Evolutionary conservation across 2,113 vertebrate species (phyloP).

Genomic region (Nannospalax galili): DNA sequence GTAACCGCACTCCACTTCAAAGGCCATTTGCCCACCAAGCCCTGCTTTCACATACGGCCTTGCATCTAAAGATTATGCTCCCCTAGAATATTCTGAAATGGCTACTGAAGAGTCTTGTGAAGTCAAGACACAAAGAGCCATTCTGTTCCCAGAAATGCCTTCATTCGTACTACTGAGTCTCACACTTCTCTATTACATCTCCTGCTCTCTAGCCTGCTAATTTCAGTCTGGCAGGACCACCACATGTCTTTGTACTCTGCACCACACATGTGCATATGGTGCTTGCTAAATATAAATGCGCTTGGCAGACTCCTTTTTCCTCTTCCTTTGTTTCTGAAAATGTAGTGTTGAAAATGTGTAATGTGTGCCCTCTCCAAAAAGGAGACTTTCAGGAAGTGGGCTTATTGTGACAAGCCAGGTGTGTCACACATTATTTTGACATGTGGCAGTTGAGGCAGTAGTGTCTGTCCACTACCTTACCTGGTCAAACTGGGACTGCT

Average conservation of each 20-base stretch:
- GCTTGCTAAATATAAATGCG: conserved; percentile 74
- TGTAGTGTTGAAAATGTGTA: conserved; percentile 73
- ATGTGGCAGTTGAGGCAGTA: not conserved
- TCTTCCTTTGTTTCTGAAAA: conserved; percentile 79
- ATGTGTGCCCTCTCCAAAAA: conserved; percentile 71
- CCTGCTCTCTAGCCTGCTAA: conserved; percentile 72
- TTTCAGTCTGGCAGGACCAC: conserved; percentile 74
- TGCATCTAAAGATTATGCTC: conserved; percentile 66
- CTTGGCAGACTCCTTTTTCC: conserved; percentile 61
- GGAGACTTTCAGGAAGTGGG: conserved; percentile 70
- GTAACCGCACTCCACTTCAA: conserved; percentile 75
- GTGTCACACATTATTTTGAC: conserved; percentile 30
- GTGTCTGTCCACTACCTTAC: not conserved
- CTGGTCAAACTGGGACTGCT: not conserved
- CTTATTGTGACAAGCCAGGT: conserved; percentile 48
- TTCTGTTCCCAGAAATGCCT: conserved; percentile 77
- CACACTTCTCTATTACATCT: conserved; percentile 63
- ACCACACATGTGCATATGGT: conserved; percentile 71
- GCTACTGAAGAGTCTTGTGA: conserved; percentile 68
- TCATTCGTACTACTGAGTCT: conserved; percentile 74
- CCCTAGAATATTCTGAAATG: conserved; percentile 76
- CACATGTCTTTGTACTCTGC: conserved; percentile 72
- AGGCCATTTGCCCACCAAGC: conserved; percentile 54
- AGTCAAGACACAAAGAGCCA: conserved; percentile 73
- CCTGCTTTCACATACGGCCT: conserved; percentile 52